Conservation (phyloP, 2,797 vertebrate species). For the Arrhamphus sclerolepis region DNA sequence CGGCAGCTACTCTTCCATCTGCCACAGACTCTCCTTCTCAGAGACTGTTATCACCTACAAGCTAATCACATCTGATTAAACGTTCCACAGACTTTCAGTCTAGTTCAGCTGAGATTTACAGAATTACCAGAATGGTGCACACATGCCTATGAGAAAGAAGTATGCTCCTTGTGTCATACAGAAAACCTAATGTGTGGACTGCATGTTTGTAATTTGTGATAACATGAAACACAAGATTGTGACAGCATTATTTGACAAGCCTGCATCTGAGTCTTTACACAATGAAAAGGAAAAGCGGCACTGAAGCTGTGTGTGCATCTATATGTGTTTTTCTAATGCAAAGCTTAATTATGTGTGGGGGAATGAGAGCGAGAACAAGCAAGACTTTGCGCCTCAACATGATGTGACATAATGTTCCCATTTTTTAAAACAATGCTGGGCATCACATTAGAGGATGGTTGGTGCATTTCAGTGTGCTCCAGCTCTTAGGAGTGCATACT, state of each 20-base stretch:
- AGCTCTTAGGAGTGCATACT: slow-evolving; percentile 15
- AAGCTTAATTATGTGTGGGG: slow-evolving; percentile 60
- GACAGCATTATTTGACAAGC: slow-evolving; percentile 41
- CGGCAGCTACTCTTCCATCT: slow-evolving; percentile 80
- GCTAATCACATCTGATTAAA: slow-evolving; percentile 50
- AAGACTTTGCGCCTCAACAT: slow-evolving; percentile 50
- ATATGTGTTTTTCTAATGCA: slow-evolving; percentile 10
- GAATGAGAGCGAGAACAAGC: slow-evolving; percentile 16
- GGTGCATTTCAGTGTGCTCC: slow-evolving; percentile 42
- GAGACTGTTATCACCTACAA: slow-evolving; percentile 35
- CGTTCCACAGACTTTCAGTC: slow-evolving; percentile 17
- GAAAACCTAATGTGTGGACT: slow-evolving; percentile 12
- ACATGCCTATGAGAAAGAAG: too few species aligned
- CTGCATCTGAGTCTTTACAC: slow-evolving; percentile 47
- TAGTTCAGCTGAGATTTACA: slow-evolving; percentile 15
- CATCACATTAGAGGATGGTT: slow-evolving; percentile 49
- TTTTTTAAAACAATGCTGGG: slow-evolving; percentile 47
- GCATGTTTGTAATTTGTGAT: slow-evolving; percentile 15
- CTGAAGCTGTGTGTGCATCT: slow-evolving; percentile 33
- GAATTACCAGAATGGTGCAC: too few species aligned
- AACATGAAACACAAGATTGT: slow-evolving; percentile 29
- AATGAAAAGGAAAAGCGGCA: slow-evolving; percentile 46
- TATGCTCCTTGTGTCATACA: too few species aligned
- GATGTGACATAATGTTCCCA: slow-evolving; percentile 47
- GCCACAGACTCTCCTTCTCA: slow-evolving; percentile 58